phyloP scores from a whole-genome alignment of 2,797 vertebrate genomes.

The Spea hammondii region DNA sequence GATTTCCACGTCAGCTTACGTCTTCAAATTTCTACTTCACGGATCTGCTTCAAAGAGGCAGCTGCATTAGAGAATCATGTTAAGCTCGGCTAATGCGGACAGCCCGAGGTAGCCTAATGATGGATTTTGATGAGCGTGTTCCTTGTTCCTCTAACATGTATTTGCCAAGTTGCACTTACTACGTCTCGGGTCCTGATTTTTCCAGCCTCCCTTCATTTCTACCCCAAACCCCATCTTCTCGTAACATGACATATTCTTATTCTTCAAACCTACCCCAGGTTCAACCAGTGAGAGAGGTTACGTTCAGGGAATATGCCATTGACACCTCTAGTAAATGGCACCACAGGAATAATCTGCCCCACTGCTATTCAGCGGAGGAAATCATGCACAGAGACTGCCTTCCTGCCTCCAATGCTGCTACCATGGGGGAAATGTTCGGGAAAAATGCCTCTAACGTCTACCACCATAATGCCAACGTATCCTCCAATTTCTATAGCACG shows the following conservation, averaged over 20 bases:
- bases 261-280: slow-evolving; percentile 94
- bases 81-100: slow-evolving; percentile 85
- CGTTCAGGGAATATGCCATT: slow-evolving; percentile 98
- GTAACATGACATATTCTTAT: slow-evolving; percentile 95
- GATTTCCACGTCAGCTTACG: slow-evolving; percentile 99
- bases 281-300: slow-evolving; percentile 94
- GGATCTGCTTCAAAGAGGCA: slow-evolving; percentile 95
- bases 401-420: slow-evolving; percentile 75
- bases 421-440: slow-evolving; percentile 87
- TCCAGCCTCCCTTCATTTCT: slow-evolving; percentile 96
- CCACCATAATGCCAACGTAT: slow-evolving; percentile 78
- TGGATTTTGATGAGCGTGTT: slow-evolving; percentile 99
- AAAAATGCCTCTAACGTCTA: slow-evolving; percentile 83
- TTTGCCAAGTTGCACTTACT: slow-evolving; percentile 99
- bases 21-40: slow-evolving; percentile 95
- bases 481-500: slow-evolving; percentile 85
- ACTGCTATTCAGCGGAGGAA: slow-evolving; percentile 92
- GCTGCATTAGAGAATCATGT: slow-evolving; percentile 94
- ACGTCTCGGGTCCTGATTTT: slow-evolving; percentile 97
- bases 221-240: slow-evolving; percentile 95
- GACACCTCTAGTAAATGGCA: slow-evolving; percentile 95
- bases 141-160: slow-evolving; percentile 98
- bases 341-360: slow-evolving; percentile 88
- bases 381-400: slow-evolving; percentile 95
- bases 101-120: slow-evolving; percentile 86